Evolutionary conservation across 2,113 vertebrate genomes (phyloP).

Genomic region (Triplophysa tibetana): DNA sequence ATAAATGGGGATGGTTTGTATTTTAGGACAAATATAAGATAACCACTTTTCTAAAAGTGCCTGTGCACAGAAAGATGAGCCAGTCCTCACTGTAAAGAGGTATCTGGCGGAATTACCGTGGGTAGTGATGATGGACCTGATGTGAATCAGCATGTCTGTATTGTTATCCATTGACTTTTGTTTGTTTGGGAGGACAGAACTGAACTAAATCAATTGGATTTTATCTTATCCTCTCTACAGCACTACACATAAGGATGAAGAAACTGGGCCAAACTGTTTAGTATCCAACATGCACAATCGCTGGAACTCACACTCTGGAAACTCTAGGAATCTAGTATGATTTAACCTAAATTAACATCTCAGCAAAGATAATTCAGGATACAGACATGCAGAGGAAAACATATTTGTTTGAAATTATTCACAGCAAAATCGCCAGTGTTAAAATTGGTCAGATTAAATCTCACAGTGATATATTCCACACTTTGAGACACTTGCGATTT

Average conservation of each 20-base stretch:
- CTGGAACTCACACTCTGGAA: background rate
- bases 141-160: background rate
- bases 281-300: conserved; percentile 8
- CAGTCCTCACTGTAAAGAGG: background rate
- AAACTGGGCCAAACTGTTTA: conserved; percentile 29
- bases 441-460: too few species aligned
- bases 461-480: too few species aligned
- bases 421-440: too few species aligned
- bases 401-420: too few species aligned
- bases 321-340: background rate
- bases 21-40: conserved; percentile 22
- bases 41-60: background rate
- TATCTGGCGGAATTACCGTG: background rate
- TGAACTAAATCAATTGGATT: conserved; percentile 38
- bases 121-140: background rate
- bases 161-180: conserved; percentile 27
- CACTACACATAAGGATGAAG: conserved; percentile 27
- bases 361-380: background rate
- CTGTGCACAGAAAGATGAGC: background rate
- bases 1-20: conserved; percentile 30
- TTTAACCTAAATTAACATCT: background rate
- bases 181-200: conserved; percentile 14
- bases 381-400: too few species aligned
- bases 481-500: too few species aligned
- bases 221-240: conserved; percentile 46